Conservation (phyloP, 2,888 invertebrate species). For the Drosophila sordidula region DNA sequence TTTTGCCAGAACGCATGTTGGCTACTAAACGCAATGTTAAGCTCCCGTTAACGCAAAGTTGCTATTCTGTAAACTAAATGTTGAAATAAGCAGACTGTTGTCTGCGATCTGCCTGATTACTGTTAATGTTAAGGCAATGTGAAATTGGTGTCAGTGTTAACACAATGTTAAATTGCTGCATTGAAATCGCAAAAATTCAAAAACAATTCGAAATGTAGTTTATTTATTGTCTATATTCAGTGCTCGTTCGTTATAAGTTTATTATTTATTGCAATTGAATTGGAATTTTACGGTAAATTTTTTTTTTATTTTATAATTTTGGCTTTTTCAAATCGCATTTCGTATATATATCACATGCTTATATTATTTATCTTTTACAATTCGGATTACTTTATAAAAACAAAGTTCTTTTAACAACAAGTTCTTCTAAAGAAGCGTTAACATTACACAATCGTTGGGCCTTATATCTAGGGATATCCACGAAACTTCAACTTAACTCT, state of each 20-base stretch:
- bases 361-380: slow-evolving; percentile 66
- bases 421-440: slow-evolving; percentile 78
- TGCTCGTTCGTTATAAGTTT: slow-evolving; percentile 12
- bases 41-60: slow-evolving; percentile 7
- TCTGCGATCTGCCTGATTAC: neutral
- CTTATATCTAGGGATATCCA: slow-evolving; percentile 55
- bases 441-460: slow-evolving; percentile 68
- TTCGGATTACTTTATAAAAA: slow-evolving; percentile 57
- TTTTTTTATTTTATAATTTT: slow-evolving; percentile 33
- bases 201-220: neutral
- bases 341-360: slow-evolving; percentile 75
- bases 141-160: neutral
- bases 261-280: slow-evolving; percentile 47
- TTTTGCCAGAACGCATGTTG: slow-evolving; percentile 40
- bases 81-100: neutral
- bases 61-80: slow-evolving; percentile 1
- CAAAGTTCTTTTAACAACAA: slow-evolving; percentile 62
- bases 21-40: slow-evolving; percentile 20
- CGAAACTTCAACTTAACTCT: slow-evolving; percentile 54
- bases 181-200: neutral
- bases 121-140: neutral
- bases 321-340: slow-evolving; percentile 68
- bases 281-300: slow-evolving; percentile 25
- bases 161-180: neutral
- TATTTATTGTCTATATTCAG: slow-evolving; percentile 26